Evolutionary conservation across 2,797 vertebrate genomes (phyloP), one percentile per base, ranked within the genome.

Genomic region (Eulemur mongoz): DNA sequence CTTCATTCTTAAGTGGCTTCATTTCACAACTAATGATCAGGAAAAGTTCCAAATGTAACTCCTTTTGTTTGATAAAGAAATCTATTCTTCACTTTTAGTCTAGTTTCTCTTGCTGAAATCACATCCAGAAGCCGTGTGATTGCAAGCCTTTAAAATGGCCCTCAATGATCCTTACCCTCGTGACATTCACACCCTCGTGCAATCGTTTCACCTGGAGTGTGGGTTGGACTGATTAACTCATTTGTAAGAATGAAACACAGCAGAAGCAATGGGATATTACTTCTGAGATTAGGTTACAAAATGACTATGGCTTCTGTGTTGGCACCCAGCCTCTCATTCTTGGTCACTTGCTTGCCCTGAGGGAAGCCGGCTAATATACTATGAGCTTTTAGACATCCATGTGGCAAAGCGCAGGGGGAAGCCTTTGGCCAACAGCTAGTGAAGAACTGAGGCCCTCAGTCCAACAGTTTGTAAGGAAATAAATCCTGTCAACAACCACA

Each of bases 41-140:
- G 57, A 94, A 57, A 48, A 88, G 32, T 63, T 85, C 30, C 50
- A 82, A 52, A 50, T 52, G 78, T 17, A 76, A 59, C 23, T 95
- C 12, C 54, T 80, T 96, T 82, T n/a, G 85, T 79, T 43, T 92
- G 79, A 30, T 70, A 90, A 82, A 73, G 22, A 92, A 78, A 92
- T 63, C 7, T 30, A 25, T 13, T 93, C 15, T 89, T 91, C 75
- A 75, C 25, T 63, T 90, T 65, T 50, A 48, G 30, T n/a, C 48
- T 87, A 40, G 48, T 35, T 85, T 91, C 48, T 89, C 73, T 92
- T 88, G 59, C 43, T 80, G 92, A 84, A 89, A 83, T 96, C 30
- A 54, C 43, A 50, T 70, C 63, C 35, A 54, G 72, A 40, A 69
- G 30, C 15, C 50, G 22, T 40, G 61, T 88, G 93, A 40, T 3